These are phyloP conservation scores for Falco naumanni DNA, from an alignment of 2,797 vertebrate species.

Conservation along the genomic window DNA sequence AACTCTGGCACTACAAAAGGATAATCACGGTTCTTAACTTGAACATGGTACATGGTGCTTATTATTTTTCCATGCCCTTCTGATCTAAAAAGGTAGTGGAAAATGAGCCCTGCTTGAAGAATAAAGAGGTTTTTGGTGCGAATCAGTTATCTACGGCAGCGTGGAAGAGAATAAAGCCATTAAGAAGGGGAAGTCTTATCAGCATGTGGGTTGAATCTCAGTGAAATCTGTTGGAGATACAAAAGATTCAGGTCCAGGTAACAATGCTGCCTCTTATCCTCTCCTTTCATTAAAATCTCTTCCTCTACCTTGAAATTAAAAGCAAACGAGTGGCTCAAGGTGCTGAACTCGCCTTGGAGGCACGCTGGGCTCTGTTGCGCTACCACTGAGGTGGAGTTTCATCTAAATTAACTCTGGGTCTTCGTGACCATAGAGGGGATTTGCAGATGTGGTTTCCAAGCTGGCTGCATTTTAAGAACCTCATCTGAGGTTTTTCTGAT, in stretches of 20 bases:
- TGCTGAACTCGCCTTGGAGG: background rate
- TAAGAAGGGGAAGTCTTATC: background rate
- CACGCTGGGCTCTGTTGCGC: background rate
- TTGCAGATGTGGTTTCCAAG: background rate
- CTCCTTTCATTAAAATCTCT: background rate
- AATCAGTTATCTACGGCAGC: background rate
- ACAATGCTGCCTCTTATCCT: background rate
- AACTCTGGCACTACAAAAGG: background rate
- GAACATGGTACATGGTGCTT: background rate
- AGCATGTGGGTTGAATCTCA: background rate
- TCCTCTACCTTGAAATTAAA: background rate
- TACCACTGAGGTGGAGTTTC: background rate
- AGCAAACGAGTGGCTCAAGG: background rate
- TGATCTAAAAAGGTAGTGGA: background rate
- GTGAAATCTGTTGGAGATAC: background rate
- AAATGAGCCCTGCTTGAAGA: constrained; percentile 3
- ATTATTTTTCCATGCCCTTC: constrained; percentile 15
- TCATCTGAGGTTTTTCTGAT: background rate
- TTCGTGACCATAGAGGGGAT: background rate
- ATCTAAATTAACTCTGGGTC: background rate
- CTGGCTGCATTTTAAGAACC: background rate
- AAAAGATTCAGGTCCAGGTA: background rate
- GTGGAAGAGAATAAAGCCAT: background rate
- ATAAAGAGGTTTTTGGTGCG: background rate
- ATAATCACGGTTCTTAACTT: background rate